Evolutionary conservation across 2,797 vertebrate genomes (phyloP), one percentile per base, ranked within the genome.

Genomic region (Tangara arthus): DNA sequence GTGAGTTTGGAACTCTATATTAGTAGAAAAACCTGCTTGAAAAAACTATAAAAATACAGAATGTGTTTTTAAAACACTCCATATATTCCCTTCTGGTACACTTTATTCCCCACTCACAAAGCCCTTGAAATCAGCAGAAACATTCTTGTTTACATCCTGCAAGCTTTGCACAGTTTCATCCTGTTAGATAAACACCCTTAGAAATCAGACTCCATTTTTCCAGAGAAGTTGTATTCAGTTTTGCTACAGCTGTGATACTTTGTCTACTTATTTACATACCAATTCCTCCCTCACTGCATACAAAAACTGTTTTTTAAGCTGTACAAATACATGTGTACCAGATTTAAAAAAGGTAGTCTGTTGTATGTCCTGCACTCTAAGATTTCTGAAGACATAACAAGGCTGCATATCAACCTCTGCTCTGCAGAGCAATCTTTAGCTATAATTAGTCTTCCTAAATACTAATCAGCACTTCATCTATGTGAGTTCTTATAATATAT

Each of bases 151-250:
- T 89, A 78, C 66, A 92, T 82, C 76, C 85, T 72, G 64, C 78
- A 82, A 87, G 87, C 73, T 84, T 68, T 88, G 92, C 80, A 89
- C 35, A 92, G 63, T 79, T 90, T 89, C 92, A 84, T 92, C 82
- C 82, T 76, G 59, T 91, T 75, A 90, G 70, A 85, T 47, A 28
- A 91, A 94, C 0, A 9, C 30, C 78, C 56, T 69, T 82, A 80
- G 85, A 89, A 96, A 95, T 89, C 90, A 93, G 70, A 92, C 72
- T 81, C 73, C 52, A 34, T 83, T 95, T 96, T 94, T 80, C 65
- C 70, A 93, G 30, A 24, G 35, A 50, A 80, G 50, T 46, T 79
- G 60, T 32, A 91, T 86, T 79, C 77, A 81, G 55, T 86, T 81
- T 76, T 84, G 93, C 80, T 83, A 88, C 64, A 96, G 39, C 61